These are phyloP conservation scores for Tretioscincus oriximinensis DNA, from an alignment of 2,113 vertebrate species.

Conservation along the genomic window DNA sequence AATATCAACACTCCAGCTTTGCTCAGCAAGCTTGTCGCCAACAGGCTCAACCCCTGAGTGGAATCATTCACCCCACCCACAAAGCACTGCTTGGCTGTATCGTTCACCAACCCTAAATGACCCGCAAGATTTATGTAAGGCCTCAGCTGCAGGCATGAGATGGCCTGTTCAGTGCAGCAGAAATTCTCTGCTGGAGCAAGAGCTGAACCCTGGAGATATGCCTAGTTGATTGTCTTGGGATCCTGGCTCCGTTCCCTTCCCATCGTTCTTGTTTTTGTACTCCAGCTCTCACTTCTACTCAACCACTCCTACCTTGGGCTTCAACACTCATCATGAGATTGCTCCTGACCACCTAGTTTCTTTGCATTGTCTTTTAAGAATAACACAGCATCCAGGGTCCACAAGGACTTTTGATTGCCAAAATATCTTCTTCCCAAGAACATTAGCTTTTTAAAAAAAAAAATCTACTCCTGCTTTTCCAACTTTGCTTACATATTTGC, in stretches of 20 bases:
- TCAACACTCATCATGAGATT: neutral
- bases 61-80: neutral
- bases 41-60: neutral
- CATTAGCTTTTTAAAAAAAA: neutral
- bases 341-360: neutral
- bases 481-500: neutral
- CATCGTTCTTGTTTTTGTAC: neutral
- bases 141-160: neutral
- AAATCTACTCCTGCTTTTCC: neutral
- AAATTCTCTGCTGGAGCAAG: neutral
- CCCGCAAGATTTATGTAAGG: neutral
- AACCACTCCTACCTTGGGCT: neutral
- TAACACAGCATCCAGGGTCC: neutral
- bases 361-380: neutral
- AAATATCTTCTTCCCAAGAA: neutral
- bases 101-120: slow-evolving; percentile 9
- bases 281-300: neutral
- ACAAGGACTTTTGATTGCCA: neutral
- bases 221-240: neutral
- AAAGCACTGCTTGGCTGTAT: slow-evolving; percentile 10
- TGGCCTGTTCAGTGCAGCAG: neutral
- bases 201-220: neutral
- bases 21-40: neutral
- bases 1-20: neutral
- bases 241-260: neutral